Percentiles rank a stretch among this genome's conserved stretches.
Conservation (phyloP, 2,113 vertebrate species). For the Catharus minimus region DNA sequence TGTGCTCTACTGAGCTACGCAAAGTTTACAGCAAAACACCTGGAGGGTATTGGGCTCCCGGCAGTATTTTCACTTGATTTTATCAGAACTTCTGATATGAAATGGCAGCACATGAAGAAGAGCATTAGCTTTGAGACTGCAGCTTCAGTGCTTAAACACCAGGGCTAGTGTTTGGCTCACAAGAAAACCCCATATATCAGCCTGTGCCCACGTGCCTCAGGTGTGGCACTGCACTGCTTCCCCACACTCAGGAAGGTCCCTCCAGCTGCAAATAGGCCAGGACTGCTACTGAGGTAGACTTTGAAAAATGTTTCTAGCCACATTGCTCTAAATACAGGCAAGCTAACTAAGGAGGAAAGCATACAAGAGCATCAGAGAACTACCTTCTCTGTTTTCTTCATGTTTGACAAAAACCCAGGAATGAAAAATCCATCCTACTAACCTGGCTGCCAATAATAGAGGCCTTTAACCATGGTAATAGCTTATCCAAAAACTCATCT, state of each 20-base stretch:
- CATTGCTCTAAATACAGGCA: neutral
- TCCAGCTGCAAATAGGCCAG: neutral
- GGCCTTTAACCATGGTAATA: neutral
- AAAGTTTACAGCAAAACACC: neutral
- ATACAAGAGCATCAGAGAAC: neutral
- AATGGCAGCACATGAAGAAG: neutral
- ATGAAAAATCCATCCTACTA: neutral
- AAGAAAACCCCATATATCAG: accelerated
- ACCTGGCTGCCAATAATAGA: neutral
- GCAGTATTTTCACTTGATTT: neutral
- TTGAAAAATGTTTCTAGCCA: neutral
- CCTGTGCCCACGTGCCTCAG: accelerated
- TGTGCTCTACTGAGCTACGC: accelerated
- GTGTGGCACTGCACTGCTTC: neutral
- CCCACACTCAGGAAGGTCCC: neutral
- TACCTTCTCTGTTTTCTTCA: neutral
- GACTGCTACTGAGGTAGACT: neutral
- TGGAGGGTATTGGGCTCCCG: neutral
- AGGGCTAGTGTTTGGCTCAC: neutral
- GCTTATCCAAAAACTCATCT: neutral
- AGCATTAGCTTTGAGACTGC: neutral
- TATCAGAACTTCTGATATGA: neutral
- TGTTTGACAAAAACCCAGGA: neutral
- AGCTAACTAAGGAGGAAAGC: neutral
- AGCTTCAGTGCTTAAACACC: neutral